phyloP scores from a whole-genome alignment of 2,113 vertebrate genomes.

The Cepphus grylle region DNA sequence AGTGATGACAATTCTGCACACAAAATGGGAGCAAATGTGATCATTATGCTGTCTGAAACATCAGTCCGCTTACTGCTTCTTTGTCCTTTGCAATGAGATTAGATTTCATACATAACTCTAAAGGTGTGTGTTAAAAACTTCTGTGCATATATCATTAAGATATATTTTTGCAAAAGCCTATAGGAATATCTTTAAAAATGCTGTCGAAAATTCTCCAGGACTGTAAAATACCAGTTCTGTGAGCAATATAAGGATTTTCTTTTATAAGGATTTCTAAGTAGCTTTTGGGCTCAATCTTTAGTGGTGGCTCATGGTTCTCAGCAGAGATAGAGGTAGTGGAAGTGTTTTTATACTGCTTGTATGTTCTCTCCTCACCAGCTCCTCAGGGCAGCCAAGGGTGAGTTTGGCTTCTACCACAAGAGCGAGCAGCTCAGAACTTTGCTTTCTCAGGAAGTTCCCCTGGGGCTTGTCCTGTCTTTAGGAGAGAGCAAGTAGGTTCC shows the following conservation, averaged over 20 bases:
- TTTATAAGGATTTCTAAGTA: not conserved
- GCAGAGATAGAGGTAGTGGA: not conserved
- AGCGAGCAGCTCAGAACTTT: not conserved
- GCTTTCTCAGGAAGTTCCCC: not conserved
- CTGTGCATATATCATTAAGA: not conserved
- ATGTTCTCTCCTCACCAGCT: not conserved
- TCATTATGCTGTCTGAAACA: not conserved
- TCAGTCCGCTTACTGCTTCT: not conserved
- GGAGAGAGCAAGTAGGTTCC: not conserved
- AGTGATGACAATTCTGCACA: not conserved
- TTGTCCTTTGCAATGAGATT: not conserved
- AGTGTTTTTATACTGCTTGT: not conserved
- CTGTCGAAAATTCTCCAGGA: not conserved
- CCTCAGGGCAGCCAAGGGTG: not conserved
- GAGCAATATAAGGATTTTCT: not conserved
- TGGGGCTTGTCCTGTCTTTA: not conserved
- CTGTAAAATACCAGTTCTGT: not conserved
- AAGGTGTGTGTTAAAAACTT: not conserved
- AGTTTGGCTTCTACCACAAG: not conserved
- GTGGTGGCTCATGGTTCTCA: not conserved
- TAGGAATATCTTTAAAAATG: not conserved
- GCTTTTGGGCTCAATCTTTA: not conserved
- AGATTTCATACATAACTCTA: not conserved
- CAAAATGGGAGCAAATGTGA: not conserved
- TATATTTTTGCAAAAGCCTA: not conserved